Evolutionary conservation across 2,797 vertebrate species (phyloP).

Genomic region (Hoplostethus atlanticus): DNA sequence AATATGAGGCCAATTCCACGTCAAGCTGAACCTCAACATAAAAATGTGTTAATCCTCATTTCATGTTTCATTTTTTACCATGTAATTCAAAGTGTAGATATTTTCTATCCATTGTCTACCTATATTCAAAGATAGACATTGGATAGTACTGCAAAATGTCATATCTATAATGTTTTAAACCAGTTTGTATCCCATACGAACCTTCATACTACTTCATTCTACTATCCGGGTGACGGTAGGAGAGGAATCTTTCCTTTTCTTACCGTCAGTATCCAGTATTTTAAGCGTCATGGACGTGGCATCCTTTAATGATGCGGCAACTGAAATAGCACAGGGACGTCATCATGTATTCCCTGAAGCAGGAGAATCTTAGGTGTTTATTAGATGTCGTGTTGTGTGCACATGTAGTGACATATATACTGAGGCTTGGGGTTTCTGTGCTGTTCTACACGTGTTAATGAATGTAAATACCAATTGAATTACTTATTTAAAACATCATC

Average conservation of each 20-base stretch:
- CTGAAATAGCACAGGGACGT: too few relatives aligned
- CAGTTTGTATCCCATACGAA: too few relatives aligned
- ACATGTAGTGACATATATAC: neutral
- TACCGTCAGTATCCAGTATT: too few relatives aligned
- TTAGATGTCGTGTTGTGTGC: neutral
- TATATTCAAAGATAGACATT: neutral
- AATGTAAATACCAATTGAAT: conserved; percentile 31
- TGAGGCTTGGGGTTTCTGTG: neutral
- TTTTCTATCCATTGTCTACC: too few relatives aligned
- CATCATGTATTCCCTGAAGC: neutral
- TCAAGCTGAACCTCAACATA: conserved; percentile 16
- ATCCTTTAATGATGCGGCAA: too few relatives aligned
- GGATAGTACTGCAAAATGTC: too few relatives aligned
- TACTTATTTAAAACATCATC: conserved; percentile 38
- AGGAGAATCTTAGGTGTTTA: neutral
- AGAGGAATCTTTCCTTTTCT: too few relatives aligned
- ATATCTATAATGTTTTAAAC: too few relatives aligned
- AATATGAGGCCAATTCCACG: conserved; percentile 12
- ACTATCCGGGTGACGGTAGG: too few relatives aligned
- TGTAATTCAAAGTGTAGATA: conserved; percentile 17
- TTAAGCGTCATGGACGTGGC: too few relatives aligned
- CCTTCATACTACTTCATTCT: too few relatives aligned
- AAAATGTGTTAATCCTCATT: conserved; percentile 6
- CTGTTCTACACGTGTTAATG: conserved; percentile 17
- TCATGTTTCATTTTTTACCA: neutral